Conservation (phyloP, 2,797 vertebrate genomes). For the Sphenodon punctatus region DNA sequence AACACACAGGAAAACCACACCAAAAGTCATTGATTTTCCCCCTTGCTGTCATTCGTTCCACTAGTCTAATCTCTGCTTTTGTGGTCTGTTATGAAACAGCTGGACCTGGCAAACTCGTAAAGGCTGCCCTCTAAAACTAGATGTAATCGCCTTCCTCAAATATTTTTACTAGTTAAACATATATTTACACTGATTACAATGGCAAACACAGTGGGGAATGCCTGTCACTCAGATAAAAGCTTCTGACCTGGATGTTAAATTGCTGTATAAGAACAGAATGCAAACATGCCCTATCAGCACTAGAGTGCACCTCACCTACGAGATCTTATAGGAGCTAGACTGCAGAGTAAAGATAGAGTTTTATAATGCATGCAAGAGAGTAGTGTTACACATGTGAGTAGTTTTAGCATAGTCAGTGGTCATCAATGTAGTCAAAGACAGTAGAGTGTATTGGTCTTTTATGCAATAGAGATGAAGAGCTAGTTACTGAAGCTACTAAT, state of each 20-base stretch:
- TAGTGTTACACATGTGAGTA: background rate
- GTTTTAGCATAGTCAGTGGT: background rate
- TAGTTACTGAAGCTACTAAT: too few species aligned
- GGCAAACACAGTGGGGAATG: background rate
- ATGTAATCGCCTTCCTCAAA: background rate
- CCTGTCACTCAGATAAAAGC: background rate
- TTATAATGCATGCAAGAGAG: background rate
- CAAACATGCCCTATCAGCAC: background rate
- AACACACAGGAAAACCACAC: background rate
- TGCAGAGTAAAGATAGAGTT: background rate
- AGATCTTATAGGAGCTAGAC: background rate
- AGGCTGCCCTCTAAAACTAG: background rate
- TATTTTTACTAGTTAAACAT: background rate
- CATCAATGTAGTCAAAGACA: background rate
- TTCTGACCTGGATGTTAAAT: constrained; percentile 15
- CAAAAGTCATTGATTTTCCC: background rate
- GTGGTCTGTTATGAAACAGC: background rate
- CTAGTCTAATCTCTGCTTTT: background rate
- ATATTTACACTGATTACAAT: background rate
- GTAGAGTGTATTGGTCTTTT: background rate
- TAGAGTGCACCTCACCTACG: background rate
- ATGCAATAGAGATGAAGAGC: too few species aligned
- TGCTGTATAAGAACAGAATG: background rate
- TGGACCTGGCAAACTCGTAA: background rate
- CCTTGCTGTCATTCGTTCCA: background rate